These are phyloP conservation scores for Nymphalis polychloros DNA, from an alignment of 2,888 invertebrate species.

Conservation along the genomic window DNA sequence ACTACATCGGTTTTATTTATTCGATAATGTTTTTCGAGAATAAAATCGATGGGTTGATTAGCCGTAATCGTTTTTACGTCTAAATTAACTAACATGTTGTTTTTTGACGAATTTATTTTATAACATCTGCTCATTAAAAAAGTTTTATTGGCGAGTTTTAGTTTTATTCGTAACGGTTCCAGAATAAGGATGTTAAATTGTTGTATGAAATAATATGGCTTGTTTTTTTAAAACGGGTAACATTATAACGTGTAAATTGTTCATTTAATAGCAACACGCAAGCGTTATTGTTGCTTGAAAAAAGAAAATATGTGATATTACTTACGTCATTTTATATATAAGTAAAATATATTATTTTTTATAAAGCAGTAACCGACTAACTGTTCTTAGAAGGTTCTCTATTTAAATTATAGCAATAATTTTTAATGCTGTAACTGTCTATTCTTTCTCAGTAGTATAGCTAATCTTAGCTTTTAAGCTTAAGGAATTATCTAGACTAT, in stretches of 20 bases:
- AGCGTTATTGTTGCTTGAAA: neutral
- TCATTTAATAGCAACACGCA: neutral
- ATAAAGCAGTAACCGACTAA: too few relatives aligned
- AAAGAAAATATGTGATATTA: neutral
- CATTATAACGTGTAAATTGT: conserved; percentile 4
- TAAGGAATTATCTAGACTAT: too few relatives aligned
- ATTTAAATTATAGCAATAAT: too few relatives aligned
- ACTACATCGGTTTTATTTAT: conserved; percentile 37
- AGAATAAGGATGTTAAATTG: neutral
- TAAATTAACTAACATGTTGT: conserved; percentile 39
- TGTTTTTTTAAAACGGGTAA: neutral
- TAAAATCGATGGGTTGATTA: conserved; percentile 39
- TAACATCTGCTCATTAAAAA: conserved; percentile 30
- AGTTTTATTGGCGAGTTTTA: conserved; percentile 11
- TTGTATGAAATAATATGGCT: neutral
- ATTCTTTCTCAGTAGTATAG: too few relatives aligned
- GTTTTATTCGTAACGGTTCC: conserved; percentile 22
- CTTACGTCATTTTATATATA: too few relatives aligned
- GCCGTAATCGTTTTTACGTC: conserved; percentile 39
- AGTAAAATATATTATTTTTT: too few relatives aligned
- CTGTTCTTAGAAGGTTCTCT: too few relatives aligned
- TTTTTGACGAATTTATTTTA: conserved; percentile 42
- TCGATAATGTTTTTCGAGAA: conserved; percentile 36
- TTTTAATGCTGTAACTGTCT: too few relatives aligned
- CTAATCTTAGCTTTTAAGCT: too few relatives aligned